Evolutionary conservation across 2,113 vertebrate genomes (phyloP), one percentile per base, ranked within the genome.

Genomic region (Syngnathoides biaculeatus): DNA sequence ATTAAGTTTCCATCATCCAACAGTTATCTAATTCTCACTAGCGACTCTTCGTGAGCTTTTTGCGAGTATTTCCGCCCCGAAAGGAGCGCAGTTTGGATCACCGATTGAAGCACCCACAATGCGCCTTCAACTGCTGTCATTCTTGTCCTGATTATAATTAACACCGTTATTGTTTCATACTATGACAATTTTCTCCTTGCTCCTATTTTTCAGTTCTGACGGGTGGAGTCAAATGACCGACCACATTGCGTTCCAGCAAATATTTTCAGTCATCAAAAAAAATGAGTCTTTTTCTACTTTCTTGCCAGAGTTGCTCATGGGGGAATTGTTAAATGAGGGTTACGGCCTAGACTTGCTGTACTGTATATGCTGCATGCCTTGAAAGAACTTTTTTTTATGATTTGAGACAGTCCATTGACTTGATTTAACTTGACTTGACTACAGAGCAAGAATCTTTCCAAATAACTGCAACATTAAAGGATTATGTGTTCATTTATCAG

Each of bases 391-490:
- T 63, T 42, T 40, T 40, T 24, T 40, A 10, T 30, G 42, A 64
- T 64, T 30, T 64, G 62, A 26, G 8, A 20, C 43, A 30, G 19
- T 45, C 17, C 40, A 42, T 60, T 62, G 59, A 61, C 59, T 40
- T 61, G 59, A 61, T 26, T 61, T 24, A 63, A 61, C 27, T 57
- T 57, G 55, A 38, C 56, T 35, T 20, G 57, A 39, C 30, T 20
- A 4, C 11, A 26, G 35, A 60, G 5, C 10, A 40, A 11, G 20
- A 40, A 60, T 40, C 6, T 9, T 61, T 61, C n/a, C 38, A 40
- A 61, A 61, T 57, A 61, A 24, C 38, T 61, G 59, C 59, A 40
- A 61, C 12, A 14, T 61, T 42, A 20, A 52, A 52, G 48, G n/a
- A 52, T 52, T 11, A 52, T 52, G 48, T 22, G 2, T 50, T 22